Conservation (phyloP, 1,140 invertebrate genomes). For the Penaeus vannamei region DNA sequence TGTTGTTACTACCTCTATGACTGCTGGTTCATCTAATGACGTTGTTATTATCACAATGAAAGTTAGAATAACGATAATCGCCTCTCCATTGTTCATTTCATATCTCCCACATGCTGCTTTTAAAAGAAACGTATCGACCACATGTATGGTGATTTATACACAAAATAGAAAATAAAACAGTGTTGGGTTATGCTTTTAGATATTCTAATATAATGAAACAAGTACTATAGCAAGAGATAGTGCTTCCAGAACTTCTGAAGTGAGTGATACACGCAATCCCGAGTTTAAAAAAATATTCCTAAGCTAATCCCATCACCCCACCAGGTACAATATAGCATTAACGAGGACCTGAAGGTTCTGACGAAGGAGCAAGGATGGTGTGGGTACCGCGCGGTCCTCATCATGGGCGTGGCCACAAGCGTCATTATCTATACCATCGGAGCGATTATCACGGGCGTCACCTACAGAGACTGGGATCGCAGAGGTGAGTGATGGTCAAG, state of each 20-base stretch:
- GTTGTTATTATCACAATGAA: background rate
- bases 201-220: too few relatives aligned
- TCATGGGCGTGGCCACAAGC: background rate
- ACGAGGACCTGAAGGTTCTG: background rate
- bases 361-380: constrained; percentile 14
- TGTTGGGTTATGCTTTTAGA: too few relatives aligned
- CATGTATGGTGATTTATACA: too few relatives aligned
- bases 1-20: constrained; percentile 2
- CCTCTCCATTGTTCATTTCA: background rate
- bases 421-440: constrained; percentile 39
- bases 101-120: background rate
- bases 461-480: background rate
- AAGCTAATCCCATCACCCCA: too few relatives aligned
- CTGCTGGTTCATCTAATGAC: background rate
- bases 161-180: too few relatives aligned
- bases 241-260: too few relatives aligned
- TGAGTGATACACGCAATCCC: too few relatives aligned
- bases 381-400: background rate
- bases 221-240: too few relatives aligned
- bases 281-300: background rate
- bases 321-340: background rate
- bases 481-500: background rate
- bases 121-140: constrained; percentile 6
- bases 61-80: background rate
- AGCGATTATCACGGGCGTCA: constrained; percentile 36